Conservation (phyloP, 2,113 vertebrate genomes). For the Orthonyx spaldingii region DNA sequence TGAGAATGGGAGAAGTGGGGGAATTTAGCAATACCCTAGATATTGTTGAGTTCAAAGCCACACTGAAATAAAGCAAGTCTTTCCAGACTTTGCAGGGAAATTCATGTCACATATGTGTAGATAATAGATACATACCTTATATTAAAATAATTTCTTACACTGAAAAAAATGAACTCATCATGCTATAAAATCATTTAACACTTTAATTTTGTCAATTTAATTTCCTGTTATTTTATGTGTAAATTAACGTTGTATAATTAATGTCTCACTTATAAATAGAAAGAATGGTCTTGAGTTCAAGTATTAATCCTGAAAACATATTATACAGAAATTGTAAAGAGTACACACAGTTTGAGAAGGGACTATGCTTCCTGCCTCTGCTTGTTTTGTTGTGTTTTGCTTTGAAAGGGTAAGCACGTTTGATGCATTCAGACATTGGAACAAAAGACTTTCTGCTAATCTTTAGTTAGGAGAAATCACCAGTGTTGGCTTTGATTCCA, state of each 20-base stretch:
- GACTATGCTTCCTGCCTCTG: not conserved
- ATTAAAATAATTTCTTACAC: not conserved
- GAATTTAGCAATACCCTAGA: not conserved
- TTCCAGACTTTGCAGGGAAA: not conserved
- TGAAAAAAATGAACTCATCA: not conserved
- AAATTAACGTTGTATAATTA: not conserved
- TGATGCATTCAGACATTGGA: not conserved
- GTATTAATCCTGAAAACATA: not conserved
- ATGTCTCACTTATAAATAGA: not conserved
- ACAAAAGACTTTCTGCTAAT: not conserved
- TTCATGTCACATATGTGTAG: not conserved
- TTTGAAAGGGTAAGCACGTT: not conserved
- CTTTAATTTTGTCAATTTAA: not conserved
- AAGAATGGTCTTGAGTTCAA: not conserved
- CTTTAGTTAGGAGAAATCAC: not conserved
- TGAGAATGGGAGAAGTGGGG: not conserved
- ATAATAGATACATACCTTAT: not conserved
- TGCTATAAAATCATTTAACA: not conserved
- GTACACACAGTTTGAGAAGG: not conserved
- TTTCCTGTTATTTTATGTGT: not conserved
- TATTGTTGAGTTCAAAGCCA: not conserved
- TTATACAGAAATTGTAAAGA: not conserved
- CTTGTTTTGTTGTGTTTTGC: not conserved
- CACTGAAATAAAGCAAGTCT: not conserved
- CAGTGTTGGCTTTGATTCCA: conserved; percentile 3